Percentiles rank a stretch among this genome's conserved stretches.
These are phyloP conservation scores for Saturnia pavonia DNA, from an alignment of 2,888 invertebrate species.

Conservation along the genomic window DNA sequence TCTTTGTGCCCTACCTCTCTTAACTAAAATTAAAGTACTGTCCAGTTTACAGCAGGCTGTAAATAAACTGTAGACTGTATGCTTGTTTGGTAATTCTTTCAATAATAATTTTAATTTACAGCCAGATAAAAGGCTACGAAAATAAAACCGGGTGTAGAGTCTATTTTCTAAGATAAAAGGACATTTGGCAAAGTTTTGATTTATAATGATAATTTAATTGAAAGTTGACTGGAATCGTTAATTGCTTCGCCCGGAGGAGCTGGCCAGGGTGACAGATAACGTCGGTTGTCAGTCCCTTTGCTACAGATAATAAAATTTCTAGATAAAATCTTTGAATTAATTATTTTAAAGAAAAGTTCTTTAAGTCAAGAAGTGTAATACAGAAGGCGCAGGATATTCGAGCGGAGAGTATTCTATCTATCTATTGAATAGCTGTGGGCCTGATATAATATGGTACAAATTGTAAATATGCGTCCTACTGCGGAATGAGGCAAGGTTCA, in stretches of 20 bases:
- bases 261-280: not conserved
- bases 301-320: not conserved
- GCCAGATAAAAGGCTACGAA: too few relatives aligned
- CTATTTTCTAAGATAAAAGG: not conserved
- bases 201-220: constrained; percentile 21
- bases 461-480: too few relatives aligned
- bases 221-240: constrained; percentile 22
- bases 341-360: not conserved
- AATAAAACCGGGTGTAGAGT: not conserved
- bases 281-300: not conserved
- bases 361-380: not conserved
- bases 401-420: too few relatives aligned
- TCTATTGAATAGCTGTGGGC: too few relatives aligned
- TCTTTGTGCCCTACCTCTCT: too few relatives aligned
- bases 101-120: too few relatives aligned
- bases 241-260: constrained; percentile 15
- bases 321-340: not conserved
- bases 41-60: too few relatives aligned
- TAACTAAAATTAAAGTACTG: too few relatives aligned
- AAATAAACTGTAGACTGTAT: too few relatives aligned
- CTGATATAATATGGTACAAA: too few relatives aligned
- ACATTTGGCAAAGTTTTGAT: constrained; percentile 17
- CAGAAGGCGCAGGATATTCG: not conserved
- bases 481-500: too few relatives aligned
- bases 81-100: too few relatives aligned